Percentiles rank a stretch among this genome's conserved stretches.
Evolutionary conservation across 2,113 vertebrate species (phyloP).

Genomic region (Asarcornis scutulata): DNA sequence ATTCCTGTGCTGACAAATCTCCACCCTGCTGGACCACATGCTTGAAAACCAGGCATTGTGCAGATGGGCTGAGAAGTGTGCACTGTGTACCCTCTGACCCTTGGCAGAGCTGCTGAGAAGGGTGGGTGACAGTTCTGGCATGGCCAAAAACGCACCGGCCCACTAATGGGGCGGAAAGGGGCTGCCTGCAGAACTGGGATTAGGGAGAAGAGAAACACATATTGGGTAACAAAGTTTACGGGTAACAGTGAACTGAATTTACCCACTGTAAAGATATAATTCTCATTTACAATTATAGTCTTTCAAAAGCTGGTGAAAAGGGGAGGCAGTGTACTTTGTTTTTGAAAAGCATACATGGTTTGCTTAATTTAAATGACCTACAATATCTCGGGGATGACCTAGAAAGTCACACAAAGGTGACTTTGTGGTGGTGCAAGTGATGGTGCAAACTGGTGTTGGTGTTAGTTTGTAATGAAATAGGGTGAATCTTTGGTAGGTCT

Average conservation of each 20-base stretch:
- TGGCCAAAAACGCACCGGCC: rapidly evolving
- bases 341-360: neutral
- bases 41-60: neutral
- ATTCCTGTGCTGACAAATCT: neutral
- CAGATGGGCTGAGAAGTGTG: neutral
- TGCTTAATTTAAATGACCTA: neutral
- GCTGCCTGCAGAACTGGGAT: neutral
- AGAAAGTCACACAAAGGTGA: neutral
- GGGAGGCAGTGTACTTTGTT: neutral
- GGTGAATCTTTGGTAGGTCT: neutral
- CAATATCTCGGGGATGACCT: neutral
- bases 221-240: neutral
- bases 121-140: neutral
- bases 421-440: neutral
- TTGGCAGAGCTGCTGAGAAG: neutral
- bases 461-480: neutral
- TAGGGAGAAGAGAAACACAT: neutral
- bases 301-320: neutral
- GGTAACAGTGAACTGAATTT: neutral
- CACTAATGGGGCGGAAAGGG: neutral
- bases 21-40: neutral
- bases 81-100: neutral
- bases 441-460: neutral
- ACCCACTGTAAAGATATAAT: neutral
- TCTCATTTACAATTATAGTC: neutral